Conservation (phyloP, 2,113 vertebrate genomes). For the Mugil cephalus region DNA sequence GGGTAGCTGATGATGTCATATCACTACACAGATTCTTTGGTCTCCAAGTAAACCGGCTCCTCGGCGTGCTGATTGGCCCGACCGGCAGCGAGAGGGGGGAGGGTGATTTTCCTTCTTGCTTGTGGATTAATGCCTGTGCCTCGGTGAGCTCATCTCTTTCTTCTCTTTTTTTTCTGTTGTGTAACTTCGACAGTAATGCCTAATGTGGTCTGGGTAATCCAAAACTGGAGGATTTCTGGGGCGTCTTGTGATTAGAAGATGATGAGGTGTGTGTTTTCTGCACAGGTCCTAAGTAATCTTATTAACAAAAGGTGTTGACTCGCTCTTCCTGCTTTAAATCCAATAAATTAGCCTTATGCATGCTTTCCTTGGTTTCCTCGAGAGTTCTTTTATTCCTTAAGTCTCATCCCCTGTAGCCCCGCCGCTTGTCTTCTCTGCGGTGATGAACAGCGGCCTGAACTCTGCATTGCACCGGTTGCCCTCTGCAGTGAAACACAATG, state of each 20-base stretch:
- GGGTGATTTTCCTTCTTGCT: slow-evolving; percentile 59
- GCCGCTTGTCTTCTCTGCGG: slow-evolving; percentile 34
- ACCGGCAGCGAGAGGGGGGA: slow-evolving; percentile 57
- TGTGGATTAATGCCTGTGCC: slow-evolving; percentile 79
- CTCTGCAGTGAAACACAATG: slow-evolving; percentile 80
- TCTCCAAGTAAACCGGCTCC: slow-evolving; percentile 80
- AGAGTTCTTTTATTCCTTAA: slow-evolving; percentile 27
- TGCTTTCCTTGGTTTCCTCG: slow-evolving; percentile 29
- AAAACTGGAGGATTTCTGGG: slow-evolving; percentile 10
- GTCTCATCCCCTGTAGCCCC: slow-evolving; percentile 16
- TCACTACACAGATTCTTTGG: slow-evolving; percentile 81
- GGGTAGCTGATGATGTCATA: slow-evolving; percentile 85
- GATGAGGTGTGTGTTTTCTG: slow-evolving; percentile 26
- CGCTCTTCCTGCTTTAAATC: slow-evolving; percentile 27
- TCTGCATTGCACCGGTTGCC: slow-evolving; percentile 65
- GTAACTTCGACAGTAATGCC: slow-evolving; percentile 60
- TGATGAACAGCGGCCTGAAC: slow-evolving; percentile 60
- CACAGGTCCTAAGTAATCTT: slow-evolving; percentile 43
- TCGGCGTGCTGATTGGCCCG: slow-evolving; percentile 79
- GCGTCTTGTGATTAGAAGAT: slow-evolving; percentile 21
- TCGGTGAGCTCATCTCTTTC: slow-evolving; percentile 68
- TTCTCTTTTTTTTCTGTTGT: slow-evolving; percentile 27
- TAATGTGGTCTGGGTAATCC: slow-evolving; percentile 14
- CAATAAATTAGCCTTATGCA: slow-evolving; percentile 23
- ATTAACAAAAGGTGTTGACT: slow-evolving; percentile 36